phyloP scores from a whole-genome alignment of 2,888 invertebrate species.

The Sturmia bella region DNA sequence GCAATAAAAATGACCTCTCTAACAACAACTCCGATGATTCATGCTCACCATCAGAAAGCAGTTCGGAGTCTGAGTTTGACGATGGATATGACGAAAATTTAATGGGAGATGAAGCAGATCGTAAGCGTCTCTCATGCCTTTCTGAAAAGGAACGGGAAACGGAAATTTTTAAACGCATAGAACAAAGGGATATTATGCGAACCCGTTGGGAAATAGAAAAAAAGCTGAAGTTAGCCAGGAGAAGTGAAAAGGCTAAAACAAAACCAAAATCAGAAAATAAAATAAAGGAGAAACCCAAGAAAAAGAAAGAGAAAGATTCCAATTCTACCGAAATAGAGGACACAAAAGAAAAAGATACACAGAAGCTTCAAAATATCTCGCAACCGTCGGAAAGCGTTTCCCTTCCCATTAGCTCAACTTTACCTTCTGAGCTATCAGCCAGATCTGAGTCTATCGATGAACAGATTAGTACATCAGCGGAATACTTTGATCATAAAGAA shows the following conservation, averaged over 20 bases:
- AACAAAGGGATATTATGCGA: constrained; percentile 95
- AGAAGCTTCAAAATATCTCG: constrained; percentile 2
- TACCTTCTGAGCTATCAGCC: neutral
- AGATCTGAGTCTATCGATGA: constrained; percentile 47
- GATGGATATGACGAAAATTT: constrained; percentile 98
- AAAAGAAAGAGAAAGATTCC: constrained; percentile 65
- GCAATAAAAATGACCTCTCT: constrained; percentile 82
- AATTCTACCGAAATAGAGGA: constrained; percentile 50
- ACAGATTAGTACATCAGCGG: constrained; percentile 66
- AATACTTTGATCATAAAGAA: constrained; percentile 87
- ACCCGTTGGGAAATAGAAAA: constrained; percentile 98
- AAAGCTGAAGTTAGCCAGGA: constrained; percentile 92
- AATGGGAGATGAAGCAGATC: constrained; percentile 98
- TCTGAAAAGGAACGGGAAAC: constrained; percentile 99
- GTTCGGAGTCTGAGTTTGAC: constrained; percentile 93
- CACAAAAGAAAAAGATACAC: constrained; percentile 23
- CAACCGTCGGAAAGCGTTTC: constrained; percentile 43
- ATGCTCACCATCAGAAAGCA: constrained; percentile 76
- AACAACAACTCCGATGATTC: constrained; percentile 51
- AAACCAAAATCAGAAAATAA: constrained; percentile 81
- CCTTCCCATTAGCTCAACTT: constrained; percentile 28
- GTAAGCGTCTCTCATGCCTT: constrained; percentile 93
- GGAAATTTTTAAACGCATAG: constrained; percentile 97
- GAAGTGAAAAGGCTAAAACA: constrained; percentile 85
- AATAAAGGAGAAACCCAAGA: constrained; percentile 84